Evolutionary conservation across 2,113 vertebrate genomes (phyloP), one percentile per base, ranked within the genome.

Genomic region (Pseudolaguvia tuberculata): DNA sequence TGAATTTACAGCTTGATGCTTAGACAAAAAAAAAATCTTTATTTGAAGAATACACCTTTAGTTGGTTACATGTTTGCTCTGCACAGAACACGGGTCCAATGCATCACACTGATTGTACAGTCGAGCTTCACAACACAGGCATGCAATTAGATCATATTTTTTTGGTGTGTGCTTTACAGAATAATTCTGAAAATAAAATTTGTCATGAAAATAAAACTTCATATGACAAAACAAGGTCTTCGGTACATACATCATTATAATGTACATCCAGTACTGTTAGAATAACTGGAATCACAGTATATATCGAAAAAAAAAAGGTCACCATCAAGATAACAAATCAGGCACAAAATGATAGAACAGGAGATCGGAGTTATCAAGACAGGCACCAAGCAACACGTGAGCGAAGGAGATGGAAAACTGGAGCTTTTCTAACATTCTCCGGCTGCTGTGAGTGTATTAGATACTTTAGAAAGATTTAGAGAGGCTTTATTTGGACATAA

Each of bases 311-410:
- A 70, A 70, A n/a, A 67, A 71, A 81, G 71, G 76, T 80, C 76
- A 76, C 48, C 52, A 65, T 67, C 25, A 72, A 67, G 71, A 73
- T 56, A 77, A 75, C 63, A 79, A 78, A 80, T 82, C 80, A 84
- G 83, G 80, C 83, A 84, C 83, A 79, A 75, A 77, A 84, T 21
- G 56, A 82, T 56, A 69, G 21, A 76, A 81, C 76, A 75, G 66
- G 77, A 81, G 42, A 39, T 66, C 51, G 21, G 77, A 66, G 62
- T 81, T 72, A 51, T 76, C 17, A 52, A 76, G 55, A 79, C 80
- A 81, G 80, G 80, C 77, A 81, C 76, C 31, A 73, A 67, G 75
- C 77, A 76, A 63, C 69, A 50, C 21, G 10, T 63, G 52, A 75
- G 72, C 50, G 68, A 67, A 76, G 47, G 76, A 45, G 52, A 25